Evolutionary conservation across 2,888 invertebrate species (phyloP), one percentile per base, ranked within the genome.

Genomic region (Himalopsyche kuldschensis): DNA sequence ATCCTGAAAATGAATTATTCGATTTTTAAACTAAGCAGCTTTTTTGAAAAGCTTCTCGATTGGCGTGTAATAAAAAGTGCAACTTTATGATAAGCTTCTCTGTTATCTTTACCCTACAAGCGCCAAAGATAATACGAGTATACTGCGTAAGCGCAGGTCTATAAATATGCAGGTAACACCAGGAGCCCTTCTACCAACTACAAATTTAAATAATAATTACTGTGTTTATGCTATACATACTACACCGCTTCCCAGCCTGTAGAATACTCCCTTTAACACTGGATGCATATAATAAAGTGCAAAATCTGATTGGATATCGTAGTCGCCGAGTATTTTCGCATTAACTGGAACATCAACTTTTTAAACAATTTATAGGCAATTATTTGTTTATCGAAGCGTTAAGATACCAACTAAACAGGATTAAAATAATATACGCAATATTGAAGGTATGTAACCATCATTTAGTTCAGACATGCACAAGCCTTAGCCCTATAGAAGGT

Each of bases 131-230:
- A 55, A 55, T 55, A 6, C 20, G 55, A 55, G 4, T 55, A 55
- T 20, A 55, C 48, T 20, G 1, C 20, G 48, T 55, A 55, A 55
- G 55, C 20, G 48, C 20, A 55, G 20, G 55, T 20, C 82, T 84
- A 82, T 84, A 84, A 84, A 81, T 81, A 85, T 76, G 69, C 82
- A 75, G 82, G 84, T 81, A 86, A 86, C 84, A 86, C 86, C 84
- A 82, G 86, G 86, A 86, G 86, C 85, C 85, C 77, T 41, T 48
- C 69, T 80, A 80, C 81, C 83, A 82, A 80, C 86, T 75, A 85
- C 85, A 84, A 84, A 84, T 85, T 85, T 86, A 83, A 84, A 86
- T 81, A 81, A 81, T 85, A 85, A 86, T 86, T 83, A 86, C 85
- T 75, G 86, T 86, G 81, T 86, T 86, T 86, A 86, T 81, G 41